A percentile compares a stretch with the other conserved stretches of the same genome.
These are phyloP conservation scores for Drosophila yakuba DNA, from an alignment of 1,140 invertebrate genomes.

Conservation along the genomic window DNA sequence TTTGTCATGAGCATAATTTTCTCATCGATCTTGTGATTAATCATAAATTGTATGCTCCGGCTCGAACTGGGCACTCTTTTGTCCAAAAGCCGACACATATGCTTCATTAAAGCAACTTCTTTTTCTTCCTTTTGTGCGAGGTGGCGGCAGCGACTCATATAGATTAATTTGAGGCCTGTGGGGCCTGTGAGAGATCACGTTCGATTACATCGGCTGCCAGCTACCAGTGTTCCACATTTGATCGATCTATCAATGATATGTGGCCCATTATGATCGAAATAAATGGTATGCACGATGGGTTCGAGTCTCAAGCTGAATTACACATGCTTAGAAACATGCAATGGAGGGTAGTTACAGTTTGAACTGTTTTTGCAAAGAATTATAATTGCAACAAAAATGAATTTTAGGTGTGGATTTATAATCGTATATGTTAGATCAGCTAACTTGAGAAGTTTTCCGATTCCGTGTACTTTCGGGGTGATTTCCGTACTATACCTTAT, in stretches of 20 bases:
- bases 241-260: slow-evolving; percentile 70
- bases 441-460: too few species aligned
- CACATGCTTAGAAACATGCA: not conserved
- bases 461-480: too few species aligned
- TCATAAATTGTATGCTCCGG: slow-evolving; percentile 72
- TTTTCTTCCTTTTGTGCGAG: slow-evolving; percentile 35
- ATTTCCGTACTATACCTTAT: not conserved
- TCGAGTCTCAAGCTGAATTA: not conserved
- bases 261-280: slow-evolving; percentile 26
- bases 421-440: too few species aligned
- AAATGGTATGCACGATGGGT: not conserved
- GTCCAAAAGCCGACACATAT: slow-evolving; percentile 61
- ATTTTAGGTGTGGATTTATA: too few species aligned
- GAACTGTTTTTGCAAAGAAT: too few species aligned
- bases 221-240: slow-evolving; percentile 79
- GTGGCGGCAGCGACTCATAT: slow-evolving; percentile 30
- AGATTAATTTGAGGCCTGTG: slow-evolving; percentile 71
- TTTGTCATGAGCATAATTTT: slow-evolving; percentile 82
- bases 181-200: slow-evolving; percentile 50
- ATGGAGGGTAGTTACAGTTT: not conserved
- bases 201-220: slow-evolving; percentile 79
- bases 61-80: slow-evolving; percentile 37
- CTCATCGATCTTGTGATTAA: slow-evolving; percentile 83
- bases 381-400: too few species aligned
- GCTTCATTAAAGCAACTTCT: slow-evolving; percentile 77